Evolutionary conservation across 2,797 vertebrate species (phyloP).

Genomic region (Psittacula echo): DNA sequence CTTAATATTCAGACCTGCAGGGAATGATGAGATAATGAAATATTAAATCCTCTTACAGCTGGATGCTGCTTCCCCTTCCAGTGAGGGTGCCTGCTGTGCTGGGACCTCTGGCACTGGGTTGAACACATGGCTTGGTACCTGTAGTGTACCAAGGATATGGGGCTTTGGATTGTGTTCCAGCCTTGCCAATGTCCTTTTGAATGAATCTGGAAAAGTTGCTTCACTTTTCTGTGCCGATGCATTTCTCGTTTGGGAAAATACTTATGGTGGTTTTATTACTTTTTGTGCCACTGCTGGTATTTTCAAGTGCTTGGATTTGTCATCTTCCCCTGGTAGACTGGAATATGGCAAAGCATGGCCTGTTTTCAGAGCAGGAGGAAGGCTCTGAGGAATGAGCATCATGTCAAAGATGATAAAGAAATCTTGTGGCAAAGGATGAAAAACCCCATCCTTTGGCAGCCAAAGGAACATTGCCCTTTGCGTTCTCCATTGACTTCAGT

Average conservation of each 20-base stretch:
- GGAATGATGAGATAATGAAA: conserved; percentile 14
- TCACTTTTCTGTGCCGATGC: rapidly evolving
- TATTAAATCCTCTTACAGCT: neutral
- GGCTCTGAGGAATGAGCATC: neutral
- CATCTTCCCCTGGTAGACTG: neutral
- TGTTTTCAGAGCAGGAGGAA: rapidly evolving
- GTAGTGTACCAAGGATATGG: rapidly evolving
- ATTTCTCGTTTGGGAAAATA: neutral
- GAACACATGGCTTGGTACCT: neutral
- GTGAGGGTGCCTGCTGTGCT: rapidly evolving
- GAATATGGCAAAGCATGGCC: neutral
- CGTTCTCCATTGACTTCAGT: neutral
- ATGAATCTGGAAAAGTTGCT: neutral
- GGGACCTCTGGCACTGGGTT: neutral
- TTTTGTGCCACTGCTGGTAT: rapidly evolving
- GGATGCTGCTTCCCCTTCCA: neutral
- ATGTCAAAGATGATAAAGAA: neutral
- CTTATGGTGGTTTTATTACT: neutral
- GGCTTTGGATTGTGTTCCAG: rapidly evolving
- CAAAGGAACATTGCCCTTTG: neutral
- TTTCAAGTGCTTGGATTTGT: neutral
- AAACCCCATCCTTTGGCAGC: neutral
- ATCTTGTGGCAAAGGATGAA: neutral
- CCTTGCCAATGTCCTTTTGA: neutral
- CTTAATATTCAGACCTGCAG: neutral